Base-by-base conservation (phyloP, 2,113 vertebrate species). In the Ploceus nigricollis region DNA sequence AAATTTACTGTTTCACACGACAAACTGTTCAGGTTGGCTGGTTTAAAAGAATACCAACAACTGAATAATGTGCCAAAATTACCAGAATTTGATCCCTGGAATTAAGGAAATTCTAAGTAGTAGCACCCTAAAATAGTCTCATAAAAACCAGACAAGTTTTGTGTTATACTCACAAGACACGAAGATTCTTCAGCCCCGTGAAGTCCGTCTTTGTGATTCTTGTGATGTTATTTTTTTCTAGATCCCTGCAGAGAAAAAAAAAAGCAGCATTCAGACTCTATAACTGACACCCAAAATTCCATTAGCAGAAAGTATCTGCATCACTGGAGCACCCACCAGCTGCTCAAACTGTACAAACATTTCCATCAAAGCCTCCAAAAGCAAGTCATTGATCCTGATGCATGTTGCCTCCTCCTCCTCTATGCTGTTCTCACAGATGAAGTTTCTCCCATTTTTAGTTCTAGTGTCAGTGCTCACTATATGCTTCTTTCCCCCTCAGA, bases 191-290 rank as follows among this genome's bases (percentile, higher is more conserved):
- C 89, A 99, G 97, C 44, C 98, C 99, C 10, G 98, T 97, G 53
- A 99, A 99, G 96, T 99, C 99, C 15, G 97, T 99, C 97, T 99
- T 99, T 7, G 99, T 99, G 97, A 99, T 99, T 92, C 99, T 98
- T 78, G 99, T 99, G 97, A 99, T 99, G 91, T 99, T 99, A 91
- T 99, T 99, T 98, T 98, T 98, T 97, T 99, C 99, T 96, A 99
- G 97, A 96, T 99, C 99, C 97, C 99, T 99, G 95, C 58, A 95
- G 27, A 54, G 8, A 16, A 97, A 96, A 39, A 64, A 79, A 82
- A 82, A 94, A 61, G 13, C 47, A 79, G 28, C 10, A 69, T 66
- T 95, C 45, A 96, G 82, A 65, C 31, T 68, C 18, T 6, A 3
- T 7, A 95, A 37, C 15, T n/a, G 30, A 90, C 23, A 60, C 17